Percentiles rank a stretch among this genome's conserved stretches.
phyloP scores from a whole-genome alignment of 2,113 vertebrate species.

The Mionectes macconnelli region DNA sequence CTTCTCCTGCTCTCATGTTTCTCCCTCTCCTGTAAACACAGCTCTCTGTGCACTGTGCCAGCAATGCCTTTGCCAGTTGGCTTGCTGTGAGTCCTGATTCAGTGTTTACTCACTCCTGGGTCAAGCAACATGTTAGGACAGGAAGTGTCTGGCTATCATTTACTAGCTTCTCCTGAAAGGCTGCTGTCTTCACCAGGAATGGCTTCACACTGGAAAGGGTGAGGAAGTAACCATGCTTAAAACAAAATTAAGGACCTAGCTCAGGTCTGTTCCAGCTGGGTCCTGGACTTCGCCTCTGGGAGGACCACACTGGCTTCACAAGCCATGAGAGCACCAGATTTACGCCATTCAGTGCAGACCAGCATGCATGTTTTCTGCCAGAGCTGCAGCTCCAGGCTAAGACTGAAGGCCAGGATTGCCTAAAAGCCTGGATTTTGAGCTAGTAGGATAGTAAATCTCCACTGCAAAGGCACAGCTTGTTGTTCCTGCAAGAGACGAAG shows the following conservation, averaged over 20 bases:
- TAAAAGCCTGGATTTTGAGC: neutral
- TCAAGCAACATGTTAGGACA: constrained; percentile 62
- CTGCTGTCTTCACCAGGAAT: neutral
- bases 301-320: accelerated
- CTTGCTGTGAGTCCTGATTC: constrained; percentile 58
- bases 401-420: neutral
- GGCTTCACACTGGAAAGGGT: neutral
- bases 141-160: constrained; percentile 51
- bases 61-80: constrained; percentile 27
- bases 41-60: constrained; percentile 15
- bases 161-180: constrained; percentile 34
- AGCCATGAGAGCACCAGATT: neutral
- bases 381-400: neutral
- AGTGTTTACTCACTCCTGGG: constrained; percentile 56
- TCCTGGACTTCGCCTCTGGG: neutral
- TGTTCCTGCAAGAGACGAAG: neutral
- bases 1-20: constrained; percentile 47
- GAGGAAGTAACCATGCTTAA: neutral
- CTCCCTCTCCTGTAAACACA: constrained; percentile 49
- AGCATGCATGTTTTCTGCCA: neutral
- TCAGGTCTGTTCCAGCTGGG: neutral
- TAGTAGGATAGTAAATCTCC: neutral
- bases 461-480: neutral
- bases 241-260: neutral
- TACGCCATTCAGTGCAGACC: accelerated